phyloP scores from a whole-genome alignment of 2,113 vertebrate genomes.

The Chauna torquata region DNA sequence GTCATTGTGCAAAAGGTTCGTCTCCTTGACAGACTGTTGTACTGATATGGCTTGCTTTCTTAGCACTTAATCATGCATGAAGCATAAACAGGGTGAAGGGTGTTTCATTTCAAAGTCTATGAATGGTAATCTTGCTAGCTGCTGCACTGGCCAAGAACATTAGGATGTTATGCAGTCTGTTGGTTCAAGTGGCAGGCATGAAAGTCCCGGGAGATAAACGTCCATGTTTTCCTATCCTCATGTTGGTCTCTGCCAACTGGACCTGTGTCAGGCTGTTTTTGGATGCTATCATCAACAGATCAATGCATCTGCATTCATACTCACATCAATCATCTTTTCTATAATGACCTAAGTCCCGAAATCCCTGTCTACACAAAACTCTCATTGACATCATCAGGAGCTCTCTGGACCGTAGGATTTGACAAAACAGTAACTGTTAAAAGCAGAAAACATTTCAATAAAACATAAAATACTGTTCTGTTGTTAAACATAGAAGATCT shows the following conservation, averaged over 20 bases:
- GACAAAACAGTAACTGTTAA: not conserved
- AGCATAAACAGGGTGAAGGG: constrained; percentile 58
- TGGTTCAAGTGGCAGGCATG: constrained; percentile 28
- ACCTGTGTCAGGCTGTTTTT: not conserved
- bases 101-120: constrained; percentile 61
- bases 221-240: not conserved
- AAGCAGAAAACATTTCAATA: not conserved
- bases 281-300: not conserved
- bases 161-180: constrained; percentile 15
- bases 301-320: not conserved
- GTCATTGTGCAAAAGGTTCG: constrained; percentile 14
- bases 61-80: constrained; percentile 51
- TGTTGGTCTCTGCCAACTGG: not conserved
- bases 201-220: constrained; percentile 19
- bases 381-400: not conserved
- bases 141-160: constrained; percentile 17
- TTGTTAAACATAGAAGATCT: not conserved
- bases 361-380: not conserved
- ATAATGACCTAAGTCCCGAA: not conserved
- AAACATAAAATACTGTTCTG: not conserved
- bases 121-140: constrained; percentile 48
- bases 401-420: not conserved
- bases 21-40: constrained; percentile 38
- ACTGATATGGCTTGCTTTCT: not conserved
- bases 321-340: not conserved